Evolutionary conservation across 1,140 invertebrate species (phyloP), one percentile per base, ranked within the genome.

Genomic region (Chironomus striatipennis): DNA sequence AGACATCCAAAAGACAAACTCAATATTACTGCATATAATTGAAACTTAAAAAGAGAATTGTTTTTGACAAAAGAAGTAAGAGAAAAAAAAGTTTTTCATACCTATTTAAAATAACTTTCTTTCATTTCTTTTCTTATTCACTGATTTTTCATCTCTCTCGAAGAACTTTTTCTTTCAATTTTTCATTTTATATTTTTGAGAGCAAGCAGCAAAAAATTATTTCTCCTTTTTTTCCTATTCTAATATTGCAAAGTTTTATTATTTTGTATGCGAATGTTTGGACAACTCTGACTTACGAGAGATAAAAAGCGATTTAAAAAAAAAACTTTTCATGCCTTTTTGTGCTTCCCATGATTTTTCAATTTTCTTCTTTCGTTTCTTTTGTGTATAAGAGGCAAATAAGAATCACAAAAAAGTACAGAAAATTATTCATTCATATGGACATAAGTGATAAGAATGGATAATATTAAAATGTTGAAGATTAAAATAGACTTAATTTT

Each of bases 381-480:
- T 57, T 12, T n/a, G n/a, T 57, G 12, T n/a, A 57, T n/a, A 5
- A 57, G 12, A 57, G n/a, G n/a, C n/a, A n/a, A 47, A 47, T 12
- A 57, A 10, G 47, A 57, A 15, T 34, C 4, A 57, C 0, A 57
- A n/a, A 57, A 57, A 10, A 47, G 12, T 10, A 57, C 12, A 57
- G 47, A 15, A 57, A 57, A 57, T 15, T 57, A 57, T 57, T 57
- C 47, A 57, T 57, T 57, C 47, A 57, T n/a, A 57, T 57, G 47
- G 47, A 57, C 47, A 57, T n/a, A 57, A 57, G 47, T 57, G 47
- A 57, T 57, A 57, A 57, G 47, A 57, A 57, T 57, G 47, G 47
- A 57, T 57, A 57, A n/a, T 15, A 15, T 57, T 12, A 57, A 57
- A 57, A 5, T 12, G n/a, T n/a, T n/a, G 47, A 57, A 57, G 47